Evolutionary conservation across 1,140 invertebrate species (phyloP).

Genomic region (Megalopta genalis): DNA sequence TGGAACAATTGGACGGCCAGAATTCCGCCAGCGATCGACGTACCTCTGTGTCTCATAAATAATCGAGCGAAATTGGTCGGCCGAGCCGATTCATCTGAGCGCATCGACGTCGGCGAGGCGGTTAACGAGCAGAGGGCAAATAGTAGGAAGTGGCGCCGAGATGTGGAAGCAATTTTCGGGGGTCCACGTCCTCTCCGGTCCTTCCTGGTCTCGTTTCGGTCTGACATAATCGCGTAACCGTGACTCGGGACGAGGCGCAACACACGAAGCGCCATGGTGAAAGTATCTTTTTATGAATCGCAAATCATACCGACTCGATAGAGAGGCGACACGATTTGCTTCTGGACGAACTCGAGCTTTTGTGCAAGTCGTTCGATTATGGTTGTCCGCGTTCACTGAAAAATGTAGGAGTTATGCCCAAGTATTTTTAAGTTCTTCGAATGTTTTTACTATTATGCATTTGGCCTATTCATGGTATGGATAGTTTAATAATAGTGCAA

Average conservation of each 20-base stretch:
- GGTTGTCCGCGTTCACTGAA: no score
- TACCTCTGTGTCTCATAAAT: neutral
- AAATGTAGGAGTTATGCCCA: no score
- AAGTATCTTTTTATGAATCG: no score
- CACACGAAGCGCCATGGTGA: no score
- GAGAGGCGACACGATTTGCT: no score
- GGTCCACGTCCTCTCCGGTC: neutral
- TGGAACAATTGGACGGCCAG: neutral
- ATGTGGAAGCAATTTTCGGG: slow-evolving; percentile 15
- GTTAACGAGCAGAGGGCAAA: neutral
- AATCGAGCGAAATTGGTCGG: slow-evolving; percentile 1
- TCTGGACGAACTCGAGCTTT: no score
- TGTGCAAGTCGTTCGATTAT: no score
- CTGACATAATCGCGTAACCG: neutral
- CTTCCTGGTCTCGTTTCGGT: neutral
- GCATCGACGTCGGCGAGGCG: neutral
- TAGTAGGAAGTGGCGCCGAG: neutral
- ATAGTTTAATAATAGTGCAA: no score
- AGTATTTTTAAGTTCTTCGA: no score
- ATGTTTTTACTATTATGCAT: no score
- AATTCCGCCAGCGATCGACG: neutral
- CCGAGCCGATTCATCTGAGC: neutral
- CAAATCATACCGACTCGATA: no score
- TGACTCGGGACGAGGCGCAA: slow-evolving; percentile 19
- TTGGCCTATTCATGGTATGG: no score